Base-by-base conservation (phyloP, 2,113 vertebrate species). In the Myocastor coypus region DNA sequence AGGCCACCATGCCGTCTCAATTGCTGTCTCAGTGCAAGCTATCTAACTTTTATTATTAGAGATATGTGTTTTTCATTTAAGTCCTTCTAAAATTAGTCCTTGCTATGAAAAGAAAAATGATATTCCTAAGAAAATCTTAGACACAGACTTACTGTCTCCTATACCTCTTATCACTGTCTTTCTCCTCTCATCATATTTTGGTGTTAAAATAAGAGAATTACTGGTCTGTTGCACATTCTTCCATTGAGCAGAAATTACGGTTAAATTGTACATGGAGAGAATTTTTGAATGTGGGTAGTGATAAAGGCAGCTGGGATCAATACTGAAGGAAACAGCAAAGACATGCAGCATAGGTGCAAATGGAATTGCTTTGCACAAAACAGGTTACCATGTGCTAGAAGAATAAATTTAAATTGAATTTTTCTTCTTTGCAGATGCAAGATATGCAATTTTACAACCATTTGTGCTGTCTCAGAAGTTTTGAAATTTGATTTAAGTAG, bases 381-480 rank as follows among this genome's bases (percentile, higher is more conserved):
- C 66, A 73, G 77, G 87, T 57, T 96, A 87, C 87, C 19, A 26
- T 96, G 66, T 73, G 71, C 26, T 89, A 85, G 50, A 32, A 83
- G 87, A 94, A 92, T 68, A 96, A 63, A 94, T 92, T 95, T 81
- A 42, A 81, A 83, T 69, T 66, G 55, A 71, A 46, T 95, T 90
- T 82, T 94, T 83, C 84, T 80, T 64, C 86, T 66, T 92, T 83
- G 92, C 64, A 96, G 94, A 96, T 96, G 83, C 26, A 73, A 92
- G 90, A 91, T 96, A 83, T 34, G 89, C 89, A 92, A 87, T 93
- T 81, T 89, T 94, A 87, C 93, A 95, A 78, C 97, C 94, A 94
- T 97, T 93, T 97, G 96, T 86, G 42, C 26, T 91, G 42, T 78
- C 92, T 78, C 80, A 69, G 81, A 95, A 87, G 59, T 40, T 89